phyloP scores from a whole-genome alignment of 2,113 vertebrate genomes.

The Podiceps cristatus region DNA sequence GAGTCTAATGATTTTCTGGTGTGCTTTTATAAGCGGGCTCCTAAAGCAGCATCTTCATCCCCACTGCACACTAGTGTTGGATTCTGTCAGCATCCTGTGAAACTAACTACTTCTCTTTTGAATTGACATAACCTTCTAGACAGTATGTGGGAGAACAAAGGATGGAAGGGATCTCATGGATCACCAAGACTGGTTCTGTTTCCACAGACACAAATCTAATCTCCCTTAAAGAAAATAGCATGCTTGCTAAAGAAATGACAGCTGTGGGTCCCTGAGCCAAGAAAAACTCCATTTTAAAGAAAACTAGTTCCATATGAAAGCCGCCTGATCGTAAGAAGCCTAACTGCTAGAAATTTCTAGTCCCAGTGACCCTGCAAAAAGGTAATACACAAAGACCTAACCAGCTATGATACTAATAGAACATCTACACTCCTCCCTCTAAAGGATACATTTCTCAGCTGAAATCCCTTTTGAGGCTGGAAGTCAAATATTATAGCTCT shows the following conservation, averaged over 20 bases:
- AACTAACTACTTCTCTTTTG: neutral
- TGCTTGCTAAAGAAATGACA: neutral
- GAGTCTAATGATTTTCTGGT: neutral
- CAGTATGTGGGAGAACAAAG: neutral
- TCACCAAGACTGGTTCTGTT: neutral
- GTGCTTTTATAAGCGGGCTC: neutral
- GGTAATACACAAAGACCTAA: slow-evolving; percentile 5
- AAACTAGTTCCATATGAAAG: neutral
- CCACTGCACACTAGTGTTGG: neutral
- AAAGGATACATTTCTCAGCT: neutral
- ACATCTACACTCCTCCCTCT: neutral
- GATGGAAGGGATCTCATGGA: neutral
- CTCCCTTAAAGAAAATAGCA: neutral
- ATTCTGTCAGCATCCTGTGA: neutral
- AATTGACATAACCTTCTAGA: neutral
- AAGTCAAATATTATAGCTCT: neutral
- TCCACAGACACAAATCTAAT: neutral
- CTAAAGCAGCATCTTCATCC: neutral
- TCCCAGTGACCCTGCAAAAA: neutral
- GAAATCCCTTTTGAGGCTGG: neutral
- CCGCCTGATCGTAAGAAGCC: neutral
- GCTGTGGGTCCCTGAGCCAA: neutral
- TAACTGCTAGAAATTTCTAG: neutral
- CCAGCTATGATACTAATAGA: neutral
- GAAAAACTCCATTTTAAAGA: neutral